Evolutionary conservation across 2,797 vertebrate genomes (phyloP), one percentile per base, ranked within the genome.

Genomic region (Bryconaethiops microstoma): DNA sequence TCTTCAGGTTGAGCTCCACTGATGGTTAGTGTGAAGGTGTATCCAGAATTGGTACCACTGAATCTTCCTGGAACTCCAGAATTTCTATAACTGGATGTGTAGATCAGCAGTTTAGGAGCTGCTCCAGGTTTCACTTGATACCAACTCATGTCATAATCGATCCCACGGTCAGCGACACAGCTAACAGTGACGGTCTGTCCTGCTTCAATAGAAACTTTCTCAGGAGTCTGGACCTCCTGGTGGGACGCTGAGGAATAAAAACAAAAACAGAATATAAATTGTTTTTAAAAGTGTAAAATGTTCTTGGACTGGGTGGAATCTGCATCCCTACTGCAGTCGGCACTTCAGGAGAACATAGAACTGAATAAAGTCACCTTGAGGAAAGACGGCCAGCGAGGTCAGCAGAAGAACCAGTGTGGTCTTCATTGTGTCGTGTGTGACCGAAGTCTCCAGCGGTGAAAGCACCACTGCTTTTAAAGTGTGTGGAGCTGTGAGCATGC

Each of bases 41-140:
- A 62, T 25, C 59, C 59, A 13, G 59, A 62, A 13, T 62, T 0
- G 25, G 59, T 62, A 1, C 59, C 59, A 62, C 59, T 62, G 59
- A 62, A 62, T 62, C 59, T 2, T 2, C 29, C 59, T 25, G 59
- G 59, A 62, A 62, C 59, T 62, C 59, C 59, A 25, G 59, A 62
- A 5, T 0, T 1, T 62, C 59, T 62, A 13, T 3, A 13, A 29
- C 23, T 62, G 4, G 59, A 13, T 62, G 1, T 13, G 23, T 62
- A 62, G 13, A 62, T 62, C 59, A 62, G 59, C 21, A 62, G 59
- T 62, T 62, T 62, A 62, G 59, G 59, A 62, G 59, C 59, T 25
- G 59, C 9, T 62, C 59, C 59, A 62, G 23, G 9, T 62, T 62
- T 62, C 23, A 62, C 1, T 13, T 62, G 59, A 12, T 62, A 62